These are phyloP conservation scores for Rhabdornis inornatus DNA, from an alignment of 2,113 vertebrate species.

Conservation along the genomic window DNA sequence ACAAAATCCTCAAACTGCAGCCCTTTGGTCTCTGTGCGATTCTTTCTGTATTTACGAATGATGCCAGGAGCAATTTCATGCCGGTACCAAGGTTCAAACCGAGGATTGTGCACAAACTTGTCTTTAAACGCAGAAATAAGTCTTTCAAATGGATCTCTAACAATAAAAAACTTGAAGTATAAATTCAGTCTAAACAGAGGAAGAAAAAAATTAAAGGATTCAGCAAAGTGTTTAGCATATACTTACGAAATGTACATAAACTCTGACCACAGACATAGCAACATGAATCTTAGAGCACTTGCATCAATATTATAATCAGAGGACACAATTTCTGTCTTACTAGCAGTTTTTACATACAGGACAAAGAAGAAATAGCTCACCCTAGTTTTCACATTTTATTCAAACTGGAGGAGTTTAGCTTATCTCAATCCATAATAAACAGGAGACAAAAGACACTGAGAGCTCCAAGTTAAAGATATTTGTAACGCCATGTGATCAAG, in stretches of 20 bases:
- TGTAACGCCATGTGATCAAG: background rate
- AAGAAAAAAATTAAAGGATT: background rate
- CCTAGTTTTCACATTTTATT: background rate
- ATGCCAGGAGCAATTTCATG: constrained; percentile 94
- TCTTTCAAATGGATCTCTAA: constrained; percentile 95
- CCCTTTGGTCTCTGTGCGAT: constrained; percentile 79
- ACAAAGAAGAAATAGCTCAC: background rate
- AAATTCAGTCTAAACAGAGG: constrained; percentile 80
- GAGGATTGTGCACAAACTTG: constrained; percentile 96
- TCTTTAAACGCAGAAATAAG: constrained; percentile 97
- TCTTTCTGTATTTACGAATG: constrained; percentile 89
- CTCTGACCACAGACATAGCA: background rate
- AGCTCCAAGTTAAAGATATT: background rate
- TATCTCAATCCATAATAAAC: background rate
- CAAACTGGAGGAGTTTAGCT: background rate
- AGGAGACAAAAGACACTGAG: background rate
- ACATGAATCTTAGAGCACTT: background rate
- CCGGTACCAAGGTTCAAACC: constrained; percentile 97
- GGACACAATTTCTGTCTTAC: background rate
- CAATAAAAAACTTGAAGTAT: constrained; percentile 98
- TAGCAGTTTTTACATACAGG: background rate
- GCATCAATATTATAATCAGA: background rate
- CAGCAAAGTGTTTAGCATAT: background rate
- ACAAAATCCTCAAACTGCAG: constrained; percentile 97
- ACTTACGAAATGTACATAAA: background rate